These are phyloP conservation scores for Stenurella melanura DNA, from an alignment of 2,888 invertebrate species.

Conservation along the genomic window DNA sequence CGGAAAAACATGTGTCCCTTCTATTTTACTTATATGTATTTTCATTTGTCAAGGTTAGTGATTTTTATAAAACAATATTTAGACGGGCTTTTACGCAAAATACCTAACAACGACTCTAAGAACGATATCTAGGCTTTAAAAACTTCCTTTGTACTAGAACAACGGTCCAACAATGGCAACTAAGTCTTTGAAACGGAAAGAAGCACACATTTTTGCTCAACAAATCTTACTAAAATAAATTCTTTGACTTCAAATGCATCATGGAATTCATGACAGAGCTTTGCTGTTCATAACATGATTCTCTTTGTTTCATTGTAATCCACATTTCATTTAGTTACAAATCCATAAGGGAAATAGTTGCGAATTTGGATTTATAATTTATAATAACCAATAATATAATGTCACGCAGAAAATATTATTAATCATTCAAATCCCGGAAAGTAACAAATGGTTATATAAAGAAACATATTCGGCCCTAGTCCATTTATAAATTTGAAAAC, in stretches of 20 bases:
- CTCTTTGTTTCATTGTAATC: neutral
- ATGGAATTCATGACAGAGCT: neutral
- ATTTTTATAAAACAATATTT: too few species aligned
- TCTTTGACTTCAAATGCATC: neutral
- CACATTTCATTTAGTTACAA: neutral
- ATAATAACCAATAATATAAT: too few species aligned
- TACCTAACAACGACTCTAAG: neutral
- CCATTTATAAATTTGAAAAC: too few species aligned
- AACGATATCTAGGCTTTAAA: neutral
- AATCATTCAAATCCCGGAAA: too few species aligned
- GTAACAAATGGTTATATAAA: too few species aligned
- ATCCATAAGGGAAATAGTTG: neutral
- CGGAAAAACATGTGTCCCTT: too few species aligned
- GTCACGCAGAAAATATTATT: too few species aligned
- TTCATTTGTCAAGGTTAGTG: too few species aligned
- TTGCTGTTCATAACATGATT: neutral
- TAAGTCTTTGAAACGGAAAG: neutral
- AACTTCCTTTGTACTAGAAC: neutral
- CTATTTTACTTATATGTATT: too few species aligned
- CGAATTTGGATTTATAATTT: too few species aligned
- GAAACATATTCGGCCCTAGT: too few species aligned
- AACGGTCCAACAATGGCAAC: neutral
- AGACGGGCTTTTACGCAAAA: too few species aligned
- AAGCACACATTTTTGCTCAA: neutral
- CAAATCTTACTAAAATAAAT: conserved; percentile 4